Evolutionary conservation across 2,797 vertebrate genomes (phyloP).

Genomic region (Cottoperca gobio): DNA sequence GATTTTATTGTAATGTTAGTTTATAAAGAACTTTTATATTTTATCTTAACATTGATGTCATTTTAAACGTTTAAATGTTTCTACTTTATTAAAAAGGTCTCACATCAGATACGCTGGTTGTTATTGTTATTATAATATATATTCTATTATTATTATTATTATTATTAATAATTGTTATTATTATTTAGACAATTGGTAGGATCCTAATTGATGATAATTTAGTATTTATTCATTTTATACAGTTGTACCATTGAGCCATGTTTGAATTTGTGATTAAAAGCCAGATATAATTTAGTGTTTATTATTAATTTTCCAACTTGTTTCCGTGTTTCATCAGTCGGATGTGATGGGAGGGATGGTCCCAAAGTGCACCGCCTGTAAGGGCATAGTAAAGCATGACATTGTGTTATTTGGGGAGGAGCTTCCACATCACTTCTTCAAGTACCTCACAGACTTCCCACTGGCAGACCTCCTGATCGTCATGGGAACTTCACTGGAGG

Average conservation of each 20-base stretch:
- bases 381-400: constrained; percentile 92
- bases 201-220: neutral
- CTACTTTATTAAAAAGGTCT: neutral
- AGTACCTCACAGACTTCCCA: constrained; percentile 91
- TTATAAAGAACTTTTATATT: neutral
- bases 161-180: too few species aligned
- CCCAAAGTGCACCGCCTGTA: constrained; percentile 89
- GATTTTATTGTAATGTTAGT: neutral
- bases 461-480: constrained; percentile 92
- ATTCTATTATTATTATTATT: too few species aligned
- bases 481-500: constrained; percentile 97
- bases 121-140: neutral
- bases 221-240: too few species aligned
- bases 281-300: neutral
- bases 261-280: neutral
- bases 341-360: constrained; percentile 88
- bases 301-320: neutral
- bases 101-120: neutral
- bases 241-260: neutral
- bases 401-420: constrained; percentile 96
- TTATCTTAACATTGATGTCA: neutral
- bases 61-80: neutral
- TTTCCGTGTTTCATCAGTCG: constrained; percentile 73
- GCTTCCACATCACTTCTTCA: constrained; percentile 90
- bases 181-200: neutral